phyloP scores from a whole-genome alignment of 2,113 vertebrate genomes.

The Anhinga rufa region DNA sequence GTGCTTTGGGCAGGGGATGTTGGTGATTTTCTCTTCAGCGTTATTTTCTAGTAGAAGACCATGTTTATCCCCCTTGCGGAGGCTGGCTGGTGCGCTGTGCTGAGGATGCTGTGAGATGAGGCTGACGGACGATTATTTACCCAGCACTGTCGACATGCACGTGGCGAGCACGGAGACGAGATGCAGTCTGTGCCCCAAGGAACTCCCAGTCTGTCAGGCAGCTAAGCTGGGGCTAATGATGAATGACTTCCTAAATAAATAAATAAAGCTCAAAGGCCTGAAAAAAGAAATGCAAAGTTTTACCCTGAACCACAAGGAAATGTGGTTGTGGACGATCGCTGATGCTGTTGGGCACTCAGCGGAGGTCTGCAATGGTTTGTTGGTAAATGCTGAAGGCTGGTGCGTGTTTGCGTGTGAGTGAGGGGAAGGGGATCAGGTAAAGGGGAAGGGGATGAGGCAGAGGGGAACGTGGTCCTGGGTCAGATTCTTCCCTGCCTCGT shows the following conservation, averaged over 20 bases:
- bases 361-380: neutral
- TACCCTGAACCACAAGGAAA: neutral
- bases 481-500: neutral
- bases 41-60: neutral
- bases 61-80: neutral
- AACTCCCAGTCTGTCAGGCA: conserved; percentile 26
- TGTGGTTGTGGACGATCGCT: rapidly evolving
- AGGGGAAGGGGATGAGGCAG: neutral
- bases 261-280: neutral
- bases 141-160: neutral
- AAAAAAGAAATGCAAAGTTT: neutral
- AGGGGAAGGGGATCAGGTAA: neutral
- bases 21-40: neutral
- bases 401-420: rapidly evolving
- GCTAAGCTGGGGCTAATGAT: conserved; percentile 32
- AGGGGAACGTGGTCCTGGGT: neutral
- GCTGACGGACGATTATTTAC: neutral
- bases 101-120: neutral
- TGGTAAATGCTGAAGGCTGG: neutral
- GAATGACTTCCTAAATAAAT: conserved; percentile 50
- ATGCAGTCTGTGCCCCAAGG: neutral
- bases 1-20: neutral
- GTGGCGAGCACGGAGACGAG: neutral
- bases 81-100: neutral
- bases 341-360: neutral